Evolutionary conservation across 2,888 invertebrate genomes (phyloP).

Genomic region (Ferrisia virgata): DNA sequence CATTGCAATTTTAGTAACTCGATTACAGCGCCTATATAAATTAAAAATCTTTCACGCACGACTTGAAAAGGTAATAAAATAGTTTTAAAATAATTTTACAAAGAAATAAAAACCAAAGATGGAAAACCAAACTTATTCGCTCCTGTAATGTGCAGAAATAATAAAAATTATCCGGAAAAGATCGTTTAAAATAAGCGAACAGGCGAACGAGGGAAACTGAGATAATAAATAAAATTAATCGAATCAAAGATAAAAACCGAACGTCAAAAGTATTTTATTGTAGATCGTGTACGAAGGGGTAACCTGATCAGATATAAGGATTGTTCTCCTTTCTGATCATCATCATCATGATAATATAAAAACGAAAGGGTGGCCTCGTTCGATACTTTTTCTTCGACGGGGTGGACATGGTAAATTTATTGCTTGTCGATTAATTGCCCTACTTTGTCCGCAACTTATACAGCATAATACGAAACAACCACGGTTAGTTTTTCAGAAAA

Average conservation of each 20-base stretch:
- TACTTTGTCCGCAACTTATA: constrained; percentile 16
- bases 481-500: not conserved
- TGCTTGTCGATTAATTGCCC: constrained; percentile 25
- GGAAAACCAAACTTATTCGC: constrained; percentile 9
- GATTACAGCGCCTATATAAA: constrained; percentile 10
- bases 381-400: not conserved
- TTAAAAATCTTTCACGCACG: constrained; percentile 4
- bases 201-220: constrained; percentile 5
- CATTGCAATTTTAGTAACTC: not conserved
- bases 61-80: constrained; percentile 12
- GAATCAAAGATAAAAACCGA: constrained; percentile 39
- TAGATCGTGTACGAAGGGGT: constrained; percentile 11
- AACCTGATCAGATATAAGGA: constrained; percentile 33
- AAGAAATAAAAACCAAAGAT: not conserved
- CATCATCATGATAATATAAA: constrained; percentile 25
- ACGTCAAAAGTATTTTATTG: constrained; percentile 37
- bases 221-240: constrained; percentile 40
- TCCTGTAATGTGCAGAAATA: constrained; percentile 11
- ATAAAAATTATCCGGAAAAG: constrained; percentile 37
- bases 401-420: constrained; percentile 30
- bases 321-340: constrained; percentile 22
- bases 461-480: not conserved
- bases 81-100: not conserved
- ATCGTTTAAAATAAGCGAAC: constrained; percentile 24
- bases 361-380: constrained; percentile 23